A percentile compares a stretch with the other conserved stretches of the same genome.
phyloP scores from a whole-genome alignment of 2,797 vertebrate genomes.

The Sebastolobus alascanus region DNA sequence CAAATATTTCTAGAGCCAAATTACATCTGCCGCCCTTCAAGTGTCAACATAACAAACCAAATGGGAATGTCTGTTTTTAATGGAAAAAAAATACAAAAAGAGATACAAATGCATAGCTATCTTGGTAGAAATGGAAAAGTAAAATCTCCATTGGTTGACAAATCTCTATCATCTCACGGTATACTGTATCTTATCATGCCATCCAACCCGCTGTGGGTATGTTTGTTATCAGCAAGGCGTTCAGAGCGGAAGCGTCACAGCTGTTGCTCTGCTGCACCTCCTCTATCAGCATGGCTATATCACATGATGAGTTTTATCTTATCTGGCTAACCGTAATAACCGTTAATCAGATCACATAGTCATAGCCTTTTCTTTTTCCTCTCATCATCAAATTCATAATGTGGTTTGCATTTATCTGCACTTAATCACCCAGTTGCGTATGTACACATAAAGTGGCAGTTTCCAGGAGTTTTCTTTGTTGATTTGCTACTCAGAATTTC shows the following conservation, averaged over 20 bases:
- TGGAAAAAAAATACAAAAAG: background rate
- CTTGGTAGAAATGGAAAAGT: background rate
- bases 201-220: conserved; percentile 14
- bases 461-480: conserved; percentile 43
- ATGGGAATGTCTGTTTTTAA: background rate
- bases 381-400: conserved; percentile 11
- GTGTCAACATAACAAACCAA: background rate
- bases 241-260: conserved; percentile 22
- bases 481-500: conserved; percentile 47
- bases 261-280: conserved; percentile 11
- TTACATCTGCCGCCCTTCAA: too few species aligned
- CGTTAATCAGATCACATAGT: conserved; percentile 52
- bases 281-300: conserved; percentile 29
- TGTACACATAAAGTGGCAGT: conserved; percentile 29
- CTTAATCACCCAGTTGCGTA: conserved; percentile 38
- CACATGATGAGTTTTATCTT: conserved; percentile 34
- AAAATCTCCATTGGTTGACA: background rate
- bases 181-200: background rate
- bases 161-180: conserved; percentile 5
- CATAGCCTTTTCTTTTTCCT: conserved; percentile 23
- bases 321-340: conserved; percentile 35
- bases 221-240: conserved; percentile 24
- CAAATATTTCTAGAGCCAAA: background rate
- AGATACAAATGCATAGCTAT: background rate
- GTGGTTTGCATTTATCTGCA: conserved; percentile 37